Base-by-base conservation (phyloP, 1,140 invertebrate species). In the Fopius arisanus region DNA sequence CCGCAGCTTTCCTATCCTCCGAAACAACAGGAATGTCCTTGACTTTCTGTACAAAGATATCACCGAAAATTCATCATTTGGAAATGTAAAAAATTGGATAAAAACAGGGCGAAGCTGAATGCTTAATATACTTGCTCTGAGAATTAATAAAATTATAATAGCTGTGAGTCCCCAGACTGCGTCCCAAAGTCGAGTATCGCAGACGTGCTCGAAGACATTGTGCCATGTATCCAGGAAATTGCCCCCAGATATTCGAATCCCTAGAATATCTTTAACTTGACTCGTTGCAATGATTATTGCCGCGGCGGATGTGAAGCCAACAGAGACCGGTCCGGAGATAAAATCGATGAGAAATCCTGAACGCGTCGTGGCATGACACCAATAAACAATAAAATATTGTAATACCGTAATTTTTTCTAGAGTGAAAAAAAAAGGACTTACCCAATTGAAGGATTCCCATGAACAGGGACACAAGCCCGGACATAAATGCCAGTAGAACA, bases 311-410 rank as follows among this genome's bases (percentile, higher is more conserved):
- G 95, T 97, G 86, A 97, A 97, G 0, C 95, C 95, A 71, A 94
- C 94, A 14, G 96, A 96, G 19, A 97, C 96, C n/a, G 96, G 95
- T 37, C 94, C 93, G 28, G 95, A 96, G 78, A 97, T 97, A 87
- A 96, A 97, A 85, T 96, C 95, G 74, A 97, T 94, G 73, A 97
- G 87, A 83, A 97, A 96, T 65, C 96, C 96, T 96, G 87, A 69
- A 76, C 37, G 41, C 37, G 23, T 59, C 54, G 37, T n/a, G n/a
- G n/a, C n/a, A n/a, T n/a, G n/a, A n/a, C n/a, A n/a, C n/a, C n/a
- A n/a, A n/a, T n/a, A n/a, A n/a, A n/a, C n/a, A n/a, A n/a, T n/a
- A n/a, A n/a, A n/a, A n/a, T n/a, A n/a, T n/a, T n/a, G n/a, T n/a
- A n/a, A n/a, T n/a, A n/a, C n/a, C n/a, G n/a, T n/a, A n/a, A n/a